phyloP scores from a whole-genome alignment of 2,888 invertebrate genomes.

The Cecidostiba fungosa region DNA sequence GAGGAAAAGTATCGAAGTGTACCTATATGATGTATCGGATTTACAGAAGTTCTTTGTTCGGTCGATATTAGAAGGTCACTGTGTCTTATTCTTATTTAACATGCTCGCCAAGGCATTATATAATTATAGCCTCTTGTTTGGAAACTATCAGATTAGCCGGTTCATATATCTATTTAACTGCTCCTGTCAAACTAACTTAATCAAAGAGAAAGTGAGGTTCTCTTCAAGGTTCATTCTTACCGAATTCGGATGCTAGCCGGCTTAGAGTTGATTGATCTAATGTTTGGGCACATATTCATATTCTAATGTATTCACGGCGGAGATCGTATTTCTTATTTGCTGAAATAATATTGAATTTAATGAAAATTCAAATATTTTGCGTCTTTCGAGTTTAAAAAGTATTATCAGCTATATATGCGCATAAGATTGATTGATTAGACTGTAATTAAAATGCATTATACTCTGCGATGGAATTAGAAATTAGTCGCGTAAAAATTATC shows the following conservation, averaged over 20 bases:
- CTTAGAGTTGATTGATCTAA: not conserved
- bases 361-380: not conserved
- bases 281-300: constrained; percentile 7
- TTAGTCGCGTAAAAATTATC: no score
- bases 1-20: not conserved
- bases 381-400: not conserved
- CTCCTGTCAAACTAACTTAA: not conserved
- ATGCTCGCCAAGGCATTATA: not conserved
- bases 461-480: no score
- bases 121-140: constrained; percentile 3
- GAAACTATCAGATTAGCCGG: not conserved
- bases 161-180: not conserved
- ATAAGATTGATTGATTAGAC: no score
- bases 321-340: not conserved
- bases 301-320: not conserved
- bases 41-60: not conserved
- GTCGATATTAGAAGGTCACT: not conserved
- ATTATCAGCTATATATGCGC: no score
- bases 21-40: not conserved
- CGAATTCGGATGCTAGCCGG: not conserved
- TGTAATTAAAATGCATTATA: no score
- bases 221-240: not conserved
- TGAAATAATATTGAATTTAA: not conserved
- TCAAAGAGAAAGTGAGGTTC: constrained; percentile 13
- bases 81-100: not conserved